phyloP scores from a whole-genome alignment of 37 sponge, comb jelly and placozoan genomes.

The Oopsacas minuta region DNA sequence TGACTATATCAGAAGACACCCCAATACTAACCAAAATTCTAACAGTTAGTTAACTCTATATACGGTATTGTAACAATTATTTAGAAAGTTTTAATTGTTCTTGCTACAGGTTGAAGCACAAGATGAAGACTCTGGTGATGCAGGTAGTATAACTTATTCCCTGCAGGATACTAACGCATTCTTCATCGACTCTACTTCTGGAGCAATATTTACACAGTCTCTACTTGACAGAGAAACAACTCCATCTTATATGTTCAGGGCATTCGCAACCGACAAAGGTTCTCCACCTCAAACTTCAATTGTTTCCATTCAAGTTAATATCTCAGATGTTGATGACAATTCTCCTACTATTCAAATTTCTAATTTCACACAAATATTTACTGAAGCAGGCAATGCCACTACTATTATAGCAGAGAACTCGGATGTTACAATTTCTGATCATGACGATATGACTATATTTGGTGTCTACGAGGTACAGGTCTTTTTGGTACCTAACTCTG shows the following conservation, averaged over 20 bases:
- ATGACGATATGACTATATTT: background rate
- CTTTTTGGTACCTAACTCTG: background rate
- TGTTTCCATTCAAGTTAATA: background rate
- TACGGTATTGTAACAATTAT: background rate
- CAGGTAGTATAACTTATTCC: background rate
- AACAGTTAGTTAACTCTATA: background rate
- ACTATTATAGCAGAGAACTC: background rate
- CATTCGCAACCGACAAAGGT: slow-evolving; percentile 16
- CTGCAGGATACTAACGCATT: background rate
- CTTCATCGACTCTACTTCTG: background rate
- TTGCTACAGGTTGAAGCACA: background rate
- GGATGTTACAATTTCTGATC: background rate
- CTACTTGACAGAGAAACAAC: slow-evolving; percentile 16
- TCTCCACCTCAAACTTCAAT: background rate
- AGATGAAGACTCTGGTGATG: slow-evolving; percentile 11
- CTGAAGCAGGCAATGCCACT: background rate
- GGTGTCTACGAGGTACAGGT: background rate
- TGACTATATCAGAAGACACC: slow-evolving; percentile 28
- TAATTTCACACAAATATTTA: background rate
- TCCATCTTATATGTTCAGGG: background rate
- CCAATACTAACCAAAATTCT: background rate
- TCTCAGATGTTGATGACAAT: slow-evolving; percentile 24
- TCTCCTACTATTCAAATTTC: slow-evolving; percentile 2
- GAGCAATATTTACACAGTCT: background rate
- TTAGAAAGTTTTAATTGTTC: background rate